A percentile compares a stretch with the other conserved stretches of the same genome.
Conservation (phyloP, 2,888 invertebrate species). For the Epicampocera succincta region DNA sequence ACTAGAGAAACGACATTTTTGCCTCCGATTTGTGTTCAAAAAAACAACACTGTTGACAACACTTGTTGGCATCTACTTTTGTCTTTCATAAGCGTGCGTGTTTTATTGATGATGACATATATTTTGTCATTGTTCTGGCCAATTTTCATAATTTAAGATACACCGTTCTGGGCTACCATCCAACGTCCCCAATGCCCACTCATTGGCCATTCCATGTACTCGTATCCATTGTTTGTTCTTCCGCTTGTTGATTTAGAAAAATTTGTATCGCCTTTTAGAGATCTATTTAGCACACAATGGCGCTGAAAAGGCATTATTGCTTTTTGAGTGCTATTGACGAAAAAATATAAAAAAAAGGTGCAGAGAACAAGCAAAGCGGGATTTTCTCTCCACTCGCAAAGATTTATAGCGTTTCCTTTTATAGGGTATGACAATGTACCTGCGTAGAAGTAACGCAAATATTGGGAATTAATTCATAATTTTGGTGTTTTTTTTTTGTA, state of each 20-base stretch:
- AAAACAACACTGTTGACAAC: slow-evolving; percentile 13
- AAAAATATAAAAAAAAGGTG: no score
- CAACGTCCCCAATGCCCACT: slow-evolving; percentile 58
- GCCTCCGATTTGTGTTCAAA: no score
- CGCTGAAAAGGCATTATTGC: slow-evolving; percentile 78
- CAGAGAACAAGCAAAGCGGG: neutral
- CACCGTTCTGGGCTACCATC: slow-evolving; percentile 35
- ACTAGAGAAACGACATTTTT: no score
- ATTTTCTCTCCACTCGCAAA: neutral
- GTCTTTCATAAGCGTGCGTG: slow-evolving; percentile 34
- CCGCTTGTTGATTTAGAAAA: slow-evolving; percentile 67
- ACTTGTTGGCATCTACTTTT: neutral
- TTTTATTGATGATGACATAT: slow-evolving; percentile 65
- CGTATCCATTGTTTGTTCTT: slow-evolving; percentile 38
- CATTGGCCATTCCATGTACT: slow-evolving; percentile 24
- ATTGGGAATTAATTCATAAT: slow-evolving; percentile 49
- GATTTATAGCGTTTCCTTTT: slow-evolving; percentile 62
- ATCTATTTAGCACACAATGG: slow-evolving; percentile 81
- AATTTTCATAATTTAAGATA: slow-evolving; percentile 39
- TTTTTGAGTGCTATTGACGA: slow-evolving; percentile 77
- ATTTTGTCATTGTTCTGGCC: slow-evolving; percentile 34
- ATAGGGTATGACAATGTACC: slow-evolving; percentile 17
- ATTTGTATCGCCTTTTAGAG: slow-evolving; percentile 80
- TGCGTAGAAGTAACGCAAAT: slow-evolving; percentile 15
- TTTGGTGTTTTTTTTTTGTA: slow-evolving; percentile 3